Evolutionary conservation across 1,140 invertebrate genomes (phyloP).

Genomic region (Ooceraea biroi): DNA sequence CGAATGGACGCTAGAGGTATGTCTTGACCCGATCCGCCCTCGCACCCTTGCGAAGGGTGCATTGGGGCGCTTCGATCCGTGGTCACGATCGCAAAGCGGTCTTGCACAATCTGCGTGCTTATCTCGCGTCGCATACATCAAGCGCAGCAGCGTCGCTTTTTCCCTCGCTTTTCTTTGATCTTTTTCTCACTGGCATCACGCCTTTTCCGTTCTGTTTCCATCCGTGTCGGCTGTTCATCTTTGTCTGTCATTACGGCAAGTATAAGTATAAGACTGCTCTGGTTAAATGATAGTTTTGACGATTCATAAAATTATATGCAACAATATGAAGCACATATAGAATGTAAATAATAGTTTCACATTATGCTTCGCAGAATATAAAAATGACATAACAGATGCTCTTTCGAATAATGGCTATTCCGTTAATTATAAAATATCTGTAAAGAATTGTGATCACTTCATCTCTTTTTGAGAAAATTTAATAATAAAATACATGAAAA

Average conservation of each 20-base stretch:
- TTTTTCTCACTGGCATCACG: constrained; percentile 42
- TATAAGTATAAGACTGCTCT: too few species aligned
- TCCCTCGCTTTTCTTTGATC: constrained; percentile 57
- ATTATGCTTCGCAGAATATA: too few species aligned
- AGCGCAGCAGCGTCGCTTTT: constrained; percentile 49
- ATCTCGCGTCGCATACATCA: constrained; percentile 69
- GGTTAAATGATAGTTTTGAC: too few species aligned
- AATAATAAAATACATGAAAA: not conserved
- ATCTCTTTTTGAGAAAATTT: not conserved
- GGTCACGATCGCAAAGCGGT: constrained; percentile 32
- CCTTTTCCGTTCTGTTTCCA: constrained; percentile 16
- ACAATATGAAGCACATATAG: too few species aligned
- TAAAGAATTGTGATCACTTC: not conserved
- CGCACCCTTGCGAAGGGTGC: not conserved
- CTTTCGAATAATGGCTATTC: too few species aligned
- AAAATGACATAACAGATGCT: too few species aligned
- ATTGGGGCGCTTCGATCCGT: constrained; percentile 51
- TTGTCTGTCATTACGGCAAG: too few species aligned
- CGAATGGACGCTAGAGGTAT: constrained; percentile 25
- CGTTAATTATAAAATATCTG: not conserved
- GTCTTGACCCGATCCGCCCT: constrained; percentile 47
- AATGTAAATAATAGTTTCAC: too few species aligned
- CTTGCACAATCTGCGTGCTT: constrained; percentile 68
- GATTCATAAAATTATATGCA: too few species aligned
- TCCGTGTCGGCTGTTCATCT: too few species aligned